Conservation (phyloP, 2,113 vertebrate genomes). For the Camarhynchus parvulus region DNA sequence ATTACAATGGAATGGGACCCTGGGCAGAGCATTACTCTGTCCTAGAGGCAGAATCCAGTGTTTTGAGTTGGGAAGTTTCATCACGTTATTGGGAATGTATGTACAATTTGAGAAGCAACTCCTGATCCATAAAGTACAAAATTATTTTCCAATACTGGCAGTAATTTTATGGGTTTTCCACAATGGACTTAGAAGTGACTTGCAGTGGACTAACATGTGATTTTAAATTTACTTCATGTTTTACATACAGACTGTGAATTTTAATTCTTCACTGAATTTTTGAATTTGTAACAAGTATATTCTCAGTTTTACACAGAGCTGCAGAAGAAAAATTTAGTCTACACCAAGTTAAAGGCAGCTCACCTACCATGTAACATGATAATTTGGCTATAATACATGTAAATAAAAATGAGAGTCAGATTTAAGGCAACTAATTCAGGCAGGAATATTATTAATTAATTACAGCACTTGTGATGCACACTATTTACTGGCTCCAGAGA, state of each 20-base stretch:
- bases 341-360: neutral
- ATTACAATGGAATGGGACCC: neutral
- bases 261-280: neutral
- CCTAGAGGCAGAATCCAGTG: neutral
- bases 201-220: neutral
- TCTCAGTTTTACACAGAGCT: neutral
- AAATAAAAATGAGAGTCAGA: neutral
- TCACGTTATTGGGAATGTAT: neutral
- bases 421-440: neutral
- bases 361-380: neutral
- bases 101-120: neutral
- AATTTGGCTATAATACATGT: neutral
- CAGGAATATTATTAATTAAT: neutral
- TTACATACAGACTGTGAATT: neutral
- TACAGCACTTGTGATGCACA: neutral
- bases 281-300: neutral
- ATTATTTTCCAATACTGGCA: neutral
- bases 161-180: neutral
- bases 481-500: neutral
- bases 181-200: neutral
- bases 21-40: rapidly evolving
- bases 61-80: neutral
- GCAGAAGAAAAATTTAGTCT: neutral
- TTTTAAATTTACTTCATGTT: neutral
- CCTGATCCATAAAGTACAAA: neutral